Percentiles rank a stretch among this genome's conserved stretches.
These are phyloP conservation scores for Euwallacea fornicatus DNA, from an alignment of 1,140 invertebrate species.

Conservation along the genomic window DNA sequence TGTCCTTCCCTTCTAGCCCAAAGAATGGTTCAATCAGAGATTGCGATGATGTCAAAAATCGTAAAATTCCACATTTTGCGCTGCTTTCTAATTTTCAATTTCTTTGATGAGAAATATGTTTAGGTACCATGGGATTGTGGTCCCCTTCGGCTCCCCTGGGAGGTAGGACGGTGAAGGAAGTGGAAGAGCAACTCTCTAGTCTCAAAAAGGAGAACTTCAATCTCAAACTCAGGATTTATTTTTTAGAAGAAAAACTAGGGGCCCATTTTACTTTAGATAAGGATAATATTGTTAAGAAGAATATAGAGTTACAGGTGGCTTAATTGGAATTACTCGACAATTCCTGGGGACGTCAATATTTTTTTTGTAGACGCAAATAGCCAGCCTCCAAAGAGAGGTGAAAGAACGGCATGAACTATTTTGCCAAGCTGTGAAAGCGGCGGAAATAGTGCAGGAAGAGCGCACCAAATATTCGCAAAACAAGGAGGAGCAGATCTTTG, in stretches of 20 bases:
- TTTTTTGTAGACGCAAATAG: conserved; percentile 70
- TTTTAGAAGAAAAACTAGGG: conserved; percentile 83
- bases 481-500: conserved; percentile 48
- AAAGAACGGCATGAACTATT: conserved; percentile 81
- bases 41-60: conserved; percentile 22
- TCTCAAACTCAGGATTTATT: conserved; percentile 86
- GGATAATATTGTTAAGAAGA: conserved; percentile 68
- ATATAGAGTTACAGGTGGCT: conserved; percentile 76
- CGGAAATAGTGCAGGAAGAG: conserved; percentile 61
- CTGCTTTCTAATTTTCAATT: too few relatives aligned
- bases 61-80: neutral
- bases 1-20: conserved; percentile 29
- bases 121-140: conserved; percentile 44
- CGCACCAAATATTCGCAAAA: conserved; percentile 46
- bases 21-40: conserved; percentile 35
- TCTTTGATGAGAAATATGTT: neutral
- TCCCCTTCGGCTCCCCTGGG: conserved; percentile 40
- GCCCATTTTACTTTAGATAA: conserved; percentile 61
- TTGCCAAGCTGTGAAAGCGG: conserved; percentile 77
- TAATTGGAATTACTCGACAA: neutral
- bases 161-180: conserved; percentile 78
- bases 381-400: conserved; percentile 75
- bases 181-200: conserved; percentile 80
- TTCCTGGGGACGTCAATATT: neutral
- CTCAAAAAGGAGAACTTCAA: conserved; percentile 92